These are phyloP conservation scores for Seriola quinqueradiata DNA, from an alignment of 2,113 vertebrate genomes.

Conservation along the genomic window DNA sequence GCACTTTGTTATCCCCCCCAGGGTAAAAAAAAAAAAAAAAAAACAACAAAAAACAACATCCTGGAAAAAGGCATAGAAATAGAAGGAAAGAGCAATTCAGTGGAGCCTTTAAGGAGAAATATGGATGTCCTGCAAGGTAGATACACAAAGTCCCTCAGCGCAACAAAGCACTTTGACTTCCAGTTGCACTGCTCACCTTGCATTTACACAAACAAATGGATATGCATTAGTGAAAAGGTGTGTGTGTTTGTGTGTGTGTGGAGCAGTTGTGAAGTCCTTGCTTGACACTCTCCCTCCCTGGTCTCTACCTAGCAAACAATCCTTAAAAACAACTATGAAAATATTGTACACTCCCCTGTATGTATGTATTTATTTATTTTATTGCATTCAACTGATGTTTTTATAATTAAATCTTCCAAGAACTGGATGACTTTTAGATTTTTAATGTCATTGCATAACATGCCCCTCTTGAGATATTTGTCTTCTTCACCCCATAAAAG, in stretches of 20 bases:
- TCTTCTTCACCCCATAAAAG: slow-evolving; percentile 23
- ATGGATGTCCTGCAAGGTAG: slow-evolving; percentile 60
- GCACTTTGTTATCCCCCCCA: slow-evolving; percentile 50
- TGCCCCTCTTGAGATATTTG: not conserved
- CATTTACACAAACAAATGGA: slow-evolving; percentile 74
- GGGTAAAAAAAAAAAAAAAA: slow-evolving; percentile 36
- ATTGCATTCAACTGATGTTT: no score
- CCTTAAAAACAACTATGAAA: not conserved
- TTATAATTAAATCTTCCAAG: not conserved
- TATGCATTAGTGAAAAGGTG: slow-evolving; percentile 68
- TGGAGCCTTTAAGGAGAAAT: slow-evolving; percentile 49
- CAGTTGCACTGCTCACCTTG: slow-evolving; percentile 73
- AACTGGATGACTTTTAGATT: not conserved
- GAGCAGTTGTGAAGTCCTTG: not conserved
- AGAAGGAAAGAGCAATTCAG: slow-evolving; percentile 58
- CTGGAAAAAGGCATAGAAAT: slow-evolving; percentile 47
- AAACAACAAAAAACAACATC: slow-evolving; percentile 8
- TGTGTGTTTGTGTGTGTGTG: not conserved
- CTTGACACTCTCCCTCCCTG: not conserved
- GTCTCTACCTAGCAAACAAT: not conserved
- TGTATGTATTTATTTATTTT: not conserved
- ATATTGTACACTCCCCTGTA: not conserved
- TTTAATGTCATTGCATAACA: not conserved
- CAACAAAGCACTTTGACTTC: slow-evolving; percentile 72
- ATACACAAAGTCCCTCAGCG: slow-evolving; percentile 56